Conservation (phyloP, 2,113 vertebrate species). For the Spheniscus mendiculus region DNA sequence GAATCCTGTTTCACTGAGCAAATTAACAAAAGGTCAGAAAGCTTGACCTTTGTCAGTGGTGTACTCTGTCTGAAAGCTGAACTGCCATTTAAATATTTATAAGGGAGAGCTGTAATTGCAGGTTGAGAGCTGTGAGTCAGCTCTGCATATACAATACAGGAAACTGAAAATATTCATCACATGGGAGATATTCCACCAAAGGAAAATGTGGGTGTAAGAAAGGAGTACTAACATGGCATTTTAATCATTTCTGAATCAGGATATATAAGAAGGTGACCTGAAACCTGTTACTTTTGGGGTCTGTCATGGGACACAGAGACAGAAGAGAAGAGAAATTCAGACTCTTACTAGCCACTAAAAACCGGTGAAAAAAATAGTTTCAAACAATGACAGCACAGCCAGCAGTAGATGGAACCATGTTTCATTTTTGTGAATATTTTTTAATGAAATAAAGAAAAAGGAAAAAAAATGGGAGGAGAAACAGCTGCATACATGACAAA, state of each 20-base stretch:
- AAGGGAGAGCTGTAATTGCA: constrained; percentile 19
- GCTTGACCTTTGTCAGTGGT: constrained; percentile 63
- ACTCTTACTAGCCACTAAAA: not conserved
- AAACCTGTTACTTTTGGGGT: not conserved
- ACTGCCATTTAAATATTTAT: constrained; percentile 74
- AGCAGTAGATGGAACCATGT: rapidly evolving
- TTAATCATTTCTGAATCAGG: not conserved
- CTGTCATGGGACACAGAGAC: not conserved
- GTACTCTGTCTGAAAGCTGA: constrained; percentile 69
- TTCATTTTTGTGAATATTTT: not conserved
- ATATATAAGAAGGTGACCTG: not conserved
- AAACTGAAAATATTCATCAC: not conserved
- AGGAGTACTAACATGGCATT: not conserved
- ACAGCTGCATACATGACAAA: not conserved
- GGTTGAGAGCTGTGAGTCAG: constrained; percentile 22
- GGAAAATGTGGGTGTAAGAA: not conserved
- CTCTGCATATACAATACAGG: not conserved
- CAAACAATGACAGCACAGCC: not conserved
- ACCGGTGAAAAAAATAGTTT: not conserved
- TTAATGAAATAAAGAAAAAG: not conserved
- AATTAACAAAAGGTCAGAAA: constrained; percentile 77
- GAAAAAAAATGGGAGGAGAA: not conserved
- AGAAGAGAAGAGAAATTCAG: not conserved
- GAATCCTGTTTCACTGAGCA: constrained; percentile 65
- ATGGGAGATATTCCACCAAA: not conserved